Conservation (phyloP, 2,113 vertebrate genomes). For the Pungitius pungitius region DNA sequence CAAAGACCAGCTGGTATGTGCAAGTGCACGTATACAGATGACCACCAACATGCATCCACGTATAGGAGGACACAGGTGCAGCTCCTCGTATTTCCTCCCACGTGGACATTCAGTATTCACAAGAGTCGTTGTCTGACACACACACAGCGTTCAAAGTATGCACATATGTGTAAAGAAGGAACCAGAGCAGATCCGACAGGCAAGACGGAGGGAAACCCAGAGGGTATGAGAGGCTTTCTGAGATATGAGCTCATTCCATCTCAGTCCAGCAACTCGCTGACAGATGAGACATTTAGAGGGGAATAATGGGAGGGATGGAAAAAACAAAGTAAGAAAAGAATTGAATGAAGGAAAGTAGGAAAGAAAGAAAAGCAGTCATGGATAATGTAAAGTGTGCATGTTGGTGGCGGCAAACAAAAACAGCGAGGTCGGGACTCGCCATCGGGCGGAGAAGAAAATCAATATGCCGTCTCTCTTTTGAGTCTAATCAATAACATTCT, state of each 20-base stretch:
- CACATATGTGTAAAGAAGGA: constrained; percentile 26
- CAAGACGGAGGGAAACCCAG: constrained; percentile 29
- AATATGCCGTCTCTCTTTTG: constrained; percentile 66
- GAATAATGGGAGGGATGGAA: constrained; percentile 19
- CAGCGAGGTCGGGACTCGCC: constrained; percentile 49
- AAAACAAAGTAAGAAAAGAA: not conserved
- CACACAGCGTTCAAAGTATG: constrained; percentile 3
- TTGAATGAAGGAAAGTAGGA: not conserved
- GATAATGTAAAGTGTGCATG: constrained; percentile 36
- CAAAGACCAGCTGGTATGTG: constrained; percentile 38
- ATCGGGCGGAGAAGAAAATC: constrained; percentile 63
- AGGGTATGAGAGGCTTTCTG: constrained; percentile 37
- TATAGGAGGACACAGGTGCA: not conserved
- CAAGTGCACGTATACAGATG: not conserved
- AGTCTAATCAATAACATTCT: constrained; percentile 64
- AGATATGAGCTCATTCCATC: constrained; percentile 49
- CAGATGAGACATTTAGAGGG: constrained; percentile 33
- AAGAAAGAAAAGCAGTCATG: constrained; percentile 12
- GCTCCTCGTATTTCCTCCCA: not conserved
- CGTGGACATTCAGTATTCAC: not conserved
- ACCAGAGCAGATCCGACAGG: constrained; percentile 33
- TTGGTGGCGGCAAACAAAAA: constrained; percentile 44
- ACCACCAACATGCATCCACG: constrained; percentile 2
- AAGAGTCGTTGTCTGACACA: not conserved
- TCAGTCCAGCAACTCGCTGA: constrained; percentile 38